Percentiles rank a stretch among this genome's conserved stretches.
Conservation (phyloP, 2,888 invertebrate genomes). For the Macrophya alboannulata region DNA sequence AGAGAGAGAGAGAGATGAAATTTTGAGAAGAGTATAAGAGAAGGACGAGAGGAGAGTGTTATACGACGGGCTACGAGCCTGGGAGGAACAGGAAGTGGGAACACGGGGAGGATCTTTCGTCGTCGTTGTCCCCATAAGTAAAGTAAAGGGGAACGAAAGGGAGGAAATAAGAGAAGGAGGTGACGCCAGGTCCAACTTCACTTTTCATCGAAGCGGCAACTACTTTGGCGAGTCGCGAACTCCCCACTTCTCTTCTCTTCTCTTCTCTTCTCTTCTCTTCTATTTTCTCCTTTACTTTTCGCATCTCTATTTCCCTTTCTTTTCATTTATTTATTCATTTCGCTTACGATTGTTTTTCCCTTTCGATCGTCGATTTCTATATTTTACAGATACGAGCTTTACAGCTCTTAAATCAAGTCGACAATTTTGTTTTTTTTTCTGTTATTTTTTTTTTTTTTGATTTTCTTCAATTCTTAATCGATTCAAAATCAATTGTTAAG, state of each 20-base stretch:
- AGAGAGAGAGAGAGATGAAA: slow-evolving; percentile 2
- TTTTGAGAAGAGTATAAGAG: not conserved
- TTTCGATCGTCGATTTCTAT: not conserved
- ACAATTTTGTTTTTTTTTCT: no score
- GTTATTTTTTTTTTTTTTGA: no score
- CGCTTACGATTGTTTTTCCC: not conserved
- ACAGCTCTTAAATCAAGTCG: no score
- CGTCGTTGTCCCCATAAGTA: slow-evolving; percentile 12
- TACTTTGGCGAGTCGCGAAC: slow-evolving; percentile 36
- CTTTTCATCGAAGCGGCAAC: slow-evolving; percentile 36
- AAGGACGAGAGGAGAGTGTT: not conserved
- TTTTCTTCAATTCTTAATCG: no score
- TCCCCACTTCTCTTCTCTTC: not conserved
- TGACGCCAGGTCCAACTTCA: slow-evolving; percentile 38
- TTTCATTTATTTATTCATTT: not conserved
- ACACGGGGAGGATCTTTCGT: slow-evolving; percentile 17
- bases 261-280: not conserved
- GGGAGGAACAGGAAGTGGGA: slow-evolving; percentile 9
- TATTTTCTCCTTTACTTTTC: not conserved
- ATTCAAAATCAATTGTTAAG: no score
- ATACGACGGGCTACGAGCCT: not conserved
- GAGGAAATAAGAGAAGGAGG: slow-evolving; percentile 23
- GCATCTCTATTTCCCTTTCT: not conserved
- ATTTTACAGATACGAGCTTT: not conserved
- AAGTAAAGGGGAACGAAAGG: not conserved